Evolutionary conservation across 1,140 invertebrate species (phyloP), one percentile per base, ranked within the genome.

Genomic region (Heliconius melpomene): DNA sequence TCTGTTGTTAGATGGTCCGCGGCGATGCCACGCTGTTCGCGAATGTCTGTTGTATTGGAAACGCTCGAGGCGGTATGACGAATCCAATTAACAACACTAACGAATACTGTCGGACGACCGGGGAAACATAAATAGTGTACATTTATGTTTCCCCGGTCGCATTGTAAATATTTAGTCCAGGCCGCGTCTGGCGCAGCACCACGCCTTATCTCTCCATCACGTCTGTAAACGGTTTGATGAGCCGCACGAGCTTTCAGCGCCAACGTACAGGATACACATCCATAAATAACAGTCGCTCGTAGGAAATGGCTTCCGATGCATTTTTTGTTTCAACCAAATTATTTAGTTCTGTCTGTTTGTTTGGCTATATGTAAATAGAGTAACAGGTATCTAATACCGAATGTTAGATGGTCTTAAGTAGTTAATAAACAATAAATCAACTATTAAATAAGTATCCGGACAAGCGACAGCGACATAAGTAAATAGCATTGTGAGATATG

Each of bases 121-220:
- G n/a, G n/a, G n/a, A n/a, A n/a, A n/a, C n/a, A n/a, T n/a, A n/a
- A n/a, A n/a, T n/a, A n/a, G n/a, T n/a, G n/a, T n/a, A 87, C 93
- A 93, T 94, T 94, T 94, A 94, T 91, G 90, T 93, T 91, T 90
- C 91, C 90, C 87, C 83, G 90, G 88, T 90, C 87, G 79, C 86
- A 90, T 87, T 91, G 92, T 94, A 94, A 94, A 94, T 92, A 93
- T 93, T 93, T 92, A 92, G 88, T 85, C 87, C 86, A 85, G 88
- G 84, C 88, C 86, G 90, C 87, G 90, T 92, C 90, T 93, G 90
- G 90, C 86, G 87, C 82, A 84, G 88, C 86, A 29, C 87, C 87
- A 90, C 87, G 84, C 88, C 88, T 93, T 93, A 93, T 93, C 91
- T 91, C 87, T 84, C 81, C 81, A 91, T 91, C 90, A 84, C 72